These are phyloP conservation scores for Fragum fragum DNA, from an alignment of 2,888 invertebrate genomes.

Conservation along the genomic window DNA sequence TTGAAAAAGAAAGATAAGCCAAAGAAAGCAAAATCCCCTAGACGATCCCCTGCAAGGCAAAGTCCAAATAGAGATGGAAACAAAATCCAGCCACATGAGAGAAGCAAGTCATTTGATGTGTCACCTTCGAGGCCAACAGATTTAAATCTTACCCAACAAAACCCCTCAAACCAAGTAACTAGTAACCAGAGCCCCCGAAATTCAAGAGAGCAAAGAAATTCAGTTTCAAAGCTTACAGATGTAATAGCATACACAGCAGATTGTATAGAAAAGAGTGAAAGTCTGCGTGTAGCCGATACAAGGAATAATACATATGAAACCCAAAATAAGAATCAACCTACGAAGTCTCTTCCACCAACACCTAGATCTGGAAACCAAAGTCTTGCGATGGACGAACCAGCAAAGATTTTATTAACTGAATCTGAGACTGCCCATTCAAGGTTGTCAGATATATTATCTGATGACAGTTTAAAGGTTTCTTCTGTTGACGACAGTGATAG, in stretches of 20 bases:
- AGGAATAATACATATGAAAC: background rate
- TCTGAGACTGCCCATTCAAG: constrained; percentile 15
- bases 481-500: constrained; percentile 49
- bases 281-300: background rate
- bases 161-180: background rate
- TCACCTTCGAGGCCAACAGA: constrained; percentile 47
- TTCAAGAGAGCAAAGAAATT: constrained; percentile 10
- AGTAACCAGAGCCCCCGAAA: background rate
- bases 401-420: background rate
- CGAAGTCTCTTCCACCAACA: constrained; percentile 1
- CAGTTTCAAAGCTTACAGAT: constrained; percentile 56
- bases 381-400: background rate
- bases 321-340: background rate
- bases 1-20: constrained; percentile 40
- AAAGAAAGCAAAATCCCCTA: constrained; percentile 36
- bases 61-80: constrained; percentile 6
- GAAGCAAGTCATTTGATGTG: constrained; percentile 41
- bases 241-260: constrained; percentile 67
- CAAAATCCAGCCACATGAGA: background rate
- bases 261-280: constrained; percentile 60
- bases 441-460: constrained; percentile 22
- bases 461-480: constrained; percentile 52
- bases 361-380: background rate
- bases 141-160: constrained; percentile 29
- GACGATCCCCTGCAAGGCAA: constrained; percentile 2